Evolutionary conservation across 2,888 invertebrate genomes (phyloP).

Genomic region (Baccha elongata): DNA sequence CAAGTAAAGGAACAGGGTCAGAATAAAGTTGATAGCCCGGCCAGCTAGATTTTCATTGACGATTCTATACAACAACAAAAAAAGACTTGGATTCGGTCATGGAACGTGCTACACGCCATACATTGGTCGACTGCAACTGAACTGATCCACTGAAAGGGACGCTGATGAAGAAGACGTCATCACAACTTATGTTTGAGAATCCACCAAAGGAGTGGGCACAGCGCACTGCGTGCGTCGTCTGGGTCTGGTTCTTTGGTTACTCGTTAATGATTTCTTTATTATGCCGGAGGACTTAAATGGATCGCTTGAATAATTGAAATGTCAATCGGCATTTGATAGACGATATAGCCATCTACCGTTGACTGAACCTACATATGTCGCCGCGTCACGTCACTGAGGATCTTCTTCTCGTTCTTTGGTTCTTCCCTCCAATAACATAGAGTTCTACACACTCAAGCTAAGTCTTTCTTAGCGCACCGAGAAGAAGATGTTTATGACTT

Average conservation of each 20-base stretch:
- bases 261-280: constrained; percentile 63
- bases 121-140: constrained; percentile 31
- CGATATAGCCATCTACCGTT: constrained; percentile 72
- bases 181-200: constrained; percentile 12
- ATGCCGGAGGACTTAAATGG: constrained; percentile 71
- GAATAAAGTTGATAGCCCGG: constrained; percentile 37
- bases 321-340: constrained; percentile 73
- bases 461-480: constrained; percentile 16
- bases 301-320: constrained; percentile 72
- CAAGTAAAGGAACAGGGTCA: constrained; percentile 59
- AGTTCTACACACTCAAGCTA: constrained; percentile 1
- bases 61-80: constrained; percentile 19
- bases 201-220: constrained; percentile 14
- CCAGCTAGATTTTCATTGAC: constrained; percentile 19
- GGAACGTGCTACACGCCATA: background rate
- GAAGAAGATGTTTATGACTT: constrained; percentile 70
- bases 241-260: no score
- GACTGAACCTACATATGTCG: constrained; percentile 73
- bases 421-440: background rate
- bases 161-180: constrained; percentile 32
- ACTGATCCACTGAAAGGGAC: constrained; percentile 35
- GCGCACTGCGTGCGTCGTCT: constrained; percentile 9
- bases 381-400: constrained; percentile 61
- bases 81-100: constrained; percentile 34
- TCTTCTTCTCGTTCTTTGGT: constrained; percentile 44